Percentiles rank a stretch among this genome's conserved stretches.
Evolutionary conservation across 2,888 invertebrate species (phyloP).

Genomic region (Acanthoscelides obtectus): DNA sequence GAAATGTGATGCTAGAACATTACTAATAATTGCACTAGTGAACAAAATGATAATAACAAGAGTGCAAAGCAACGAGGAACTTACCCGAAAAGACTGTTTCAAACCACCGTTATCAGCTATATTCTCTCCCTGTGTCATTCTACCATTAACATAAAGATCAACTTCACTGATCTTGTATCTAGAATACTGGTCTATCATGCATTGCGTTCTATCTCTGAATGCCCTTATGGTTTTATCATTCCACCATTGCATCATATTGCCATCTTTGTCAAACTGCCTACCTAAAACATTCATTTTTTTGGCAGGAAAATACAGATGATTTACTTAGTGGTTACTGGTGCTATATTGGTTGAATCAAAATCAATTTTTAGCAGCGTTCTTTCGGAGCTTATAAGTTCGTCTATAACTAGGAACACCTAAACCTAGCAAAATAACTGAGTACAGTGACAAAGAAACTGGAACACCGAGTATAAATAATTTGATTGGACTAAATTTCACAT

Average conservation of each 20-base stretch:
- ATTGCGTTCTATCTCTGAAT: constrained; percentile 76
- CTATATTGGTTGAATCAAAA: too few relatives aligned
- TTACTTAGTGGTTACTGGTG: too few relatives aligned
- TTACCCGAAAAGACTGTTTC: constrained; percentile 81
- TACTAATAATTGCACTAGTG: too few relatives aligned
- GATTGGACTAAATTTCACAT: too few relatives aligned
- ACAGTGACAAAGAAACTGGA: too few relatives aligned
- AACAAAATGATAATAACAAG: not conserved
- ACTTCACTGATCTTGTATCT: constrained; percentile 77
- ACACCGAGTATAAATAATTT: too few relatives aligned
- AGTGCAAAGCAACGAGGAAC: not conserved
- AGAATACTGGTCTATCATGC: constrained; percentile 83
- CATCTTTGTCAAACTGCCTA: constrained; percentile 82
- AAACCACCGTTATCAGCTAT: constrained; percentile 92
- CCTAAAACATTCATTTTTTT: constrained; percentile 48
- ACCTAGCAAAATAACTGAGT: too few relatives aligned
- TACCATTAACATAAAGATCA: constrained; percentile 63
- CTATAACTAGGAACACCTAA: too few relatives aligned
- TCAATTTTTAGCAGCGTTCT: too few relatives aligned
- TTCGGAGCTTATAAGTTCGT: too few relatives aligned
- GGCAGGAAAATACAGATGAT: not conserved
- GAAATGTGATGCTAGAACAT: too few relatives aligned
- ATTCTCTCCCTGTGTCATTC: constrained; percentile 83
- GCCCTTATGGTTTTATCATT: constrained; percentile 74
- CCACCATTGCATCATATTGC: constrained; percentile 93